Evolutionary conservation across 1,140 invertebrate species (phyloP).

Genomic region (Monochamus saltuarius): DNA sequence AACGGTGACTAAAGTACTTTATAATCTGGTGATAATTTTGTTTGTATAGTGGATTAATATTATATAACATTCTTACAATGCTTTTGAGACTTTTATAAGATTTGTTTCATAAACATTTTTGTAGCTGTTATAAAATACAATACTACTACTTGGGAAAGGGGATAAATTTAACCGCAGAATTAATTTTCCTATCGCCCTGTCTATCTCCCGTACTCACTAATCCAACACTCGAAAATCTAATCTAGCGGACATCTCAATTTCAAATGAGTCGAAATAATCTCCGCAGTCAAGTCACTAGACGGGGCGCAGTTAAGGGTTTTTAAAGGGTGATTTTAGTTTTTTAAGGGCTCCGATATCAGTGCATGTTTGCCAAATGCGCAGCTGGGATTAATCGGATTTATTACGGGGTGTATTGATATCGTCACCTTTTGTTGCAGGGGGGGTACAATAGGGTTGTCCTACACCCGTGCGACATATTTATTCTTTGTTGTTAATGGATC

Average conservation of each 20-base stretch:
- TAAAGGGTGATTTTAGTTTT: slow-evolving; percentile 21
- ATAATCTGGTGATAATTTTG: no score
- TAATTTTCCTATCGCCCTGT: no score
- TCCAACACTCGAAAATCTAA: no score
- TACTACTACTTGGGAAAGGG: no score
- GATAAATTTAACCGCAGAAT: no score
- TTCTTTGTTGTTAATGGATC: slow-evolving; percentile 37
- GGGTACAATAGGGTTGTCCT: slow-evolving; percentile 24
- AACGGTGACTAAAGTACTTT: no score
- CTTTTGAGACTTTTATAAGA: no score
- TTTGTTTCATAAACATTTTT: no score
- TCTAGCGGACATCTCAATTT: slow-evolving; percentile 24
- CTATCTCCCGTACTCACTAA: no score
- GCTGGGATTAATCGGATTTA: slow-evolving; percentile 43
- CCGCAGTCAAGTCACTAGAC: slow-evolving; percentile 12
- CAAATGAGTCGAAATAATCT: slow-evolving; percentile 34
- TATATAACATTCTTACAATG: no score
- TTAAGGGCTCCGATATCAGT: slow-evolving; percentile 34
- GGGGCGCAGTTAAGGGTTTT: slow-evolving; percentile 23
- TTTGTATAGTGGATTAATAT: no score
- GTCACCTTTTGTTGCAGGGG: slow-evolving; percentile 22
- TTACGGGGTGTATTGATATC: slow-evolving; percentile 28
- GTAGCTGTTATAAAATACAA: no score
- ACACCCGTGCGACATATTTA: slow-evolving; percentile 35
- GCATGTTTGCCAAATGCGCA: slow-evolving; percentile 40